Evolutionary conservation across 2,888 invertebrate species (phyloP).

Genomic region (Eupithecia pulchellata): DNA sequence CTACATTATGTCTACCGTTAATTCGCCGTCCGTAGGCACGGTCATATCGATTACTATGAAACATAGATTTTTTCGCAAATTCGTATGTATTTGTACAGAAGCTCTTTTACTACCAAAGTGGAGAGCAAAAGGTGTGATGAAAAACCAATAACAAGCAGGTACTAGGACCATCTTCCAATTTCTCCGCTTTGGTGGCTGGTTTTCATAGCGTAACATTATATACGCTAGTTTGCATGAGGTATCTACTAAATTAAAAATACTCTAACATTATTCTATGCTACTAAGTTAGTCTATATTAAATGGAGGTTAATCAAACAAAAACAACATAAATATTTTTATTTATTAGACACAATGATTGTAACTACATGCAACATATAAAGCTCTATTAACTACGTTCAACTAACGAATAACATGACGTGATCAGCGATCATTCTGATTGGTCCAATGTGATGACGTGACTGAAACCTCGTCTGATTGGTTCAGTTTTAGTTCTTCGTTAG

Average conservation of each 20-base stretch:
- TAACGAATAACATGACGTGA: constrained; percentile 14
- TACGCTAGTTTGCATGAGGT: too few relatives aligned
- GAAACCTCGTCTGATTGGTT: constrained; percentile 20
- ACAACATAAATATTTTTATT: constrained; percentile 30
- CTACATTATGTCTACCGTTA: too few relatives aligned
- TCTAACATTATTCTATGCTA: neutral
- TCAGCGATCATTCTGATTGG: constrained; percentile 20
- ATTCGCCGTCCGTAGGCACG: too few relatives aligned
- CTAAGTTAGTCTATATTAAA: constrained; percentile 9
- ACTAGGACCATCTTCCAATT: too few relatives aligned
- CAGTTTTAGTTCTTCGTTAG: constrained; percentile 18
- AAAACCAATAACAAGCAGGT: neutral
- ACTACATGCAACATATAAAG: constrained; percentile 29
- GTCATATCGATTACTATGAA: too few relatives aligned
- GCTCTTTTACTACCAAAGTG: neutral
- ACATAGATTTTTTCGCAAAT: too few relatives aligned
- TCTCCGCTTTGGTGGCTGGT: neutral
- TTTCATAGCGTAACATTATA: too few relatives aligned
- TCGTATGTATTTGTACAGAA: too few relatives aligned
- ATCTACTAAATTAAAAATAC: too few relatives aligned
- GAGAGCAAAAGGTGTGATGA: neutral
- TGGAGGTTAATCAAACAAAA: constrained; percentile 40
- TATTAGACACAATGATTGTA: constrained; percentile 37
- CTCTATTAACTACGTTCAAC: constrained; percentile 14
- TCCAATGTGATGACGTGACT: constrained; percentile 12